phyloP scores from a whole-genome alignment of 2,113 vertebrate species.

The Lanius ludovicianus region DNA sequence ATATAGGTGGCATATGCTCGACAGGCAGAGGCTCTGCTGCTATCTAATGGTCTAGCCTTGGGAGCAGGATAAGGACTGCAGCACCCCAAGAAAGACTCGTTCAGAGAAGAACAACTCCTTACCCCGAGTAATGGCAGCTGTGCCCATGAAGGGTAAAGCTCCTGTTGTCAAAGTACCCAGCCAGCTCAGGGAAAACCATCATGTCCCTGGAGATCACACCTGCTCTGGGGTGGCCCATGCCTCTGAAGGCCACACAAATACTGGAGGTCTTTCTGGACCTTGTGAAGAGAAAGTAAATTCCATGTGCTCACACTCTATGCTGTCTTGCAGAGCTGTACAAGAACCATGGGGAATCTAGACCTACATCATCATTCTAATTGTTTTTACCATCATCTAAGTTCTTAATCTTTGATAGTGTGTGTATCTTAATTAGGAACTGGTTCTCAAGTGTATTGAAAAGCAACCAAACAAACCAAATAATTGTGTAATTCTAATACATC shows the following conservation, averaged over 20 bases:
- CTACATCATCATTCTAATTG: constrained; percentile 56
- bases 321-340: neutral
- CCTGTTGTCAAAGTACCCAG: neutral
- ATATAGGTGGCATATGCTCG: neutral
- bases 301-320: neutral
- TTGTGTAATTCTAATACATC: constrained; percentile 30
- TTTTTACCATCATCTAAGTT: constrained; percentile 47
- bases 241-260: neutral
- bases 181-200: neutral
- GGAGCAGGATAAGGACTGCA: neutral
- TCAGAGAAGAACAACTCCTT: neutral
- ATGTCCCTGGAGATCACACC: neutral
- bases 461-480: constrained; percentile 52
- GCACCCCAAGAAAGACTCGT: neutral
- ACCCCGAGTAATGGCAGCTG: neutral
- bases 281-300: neutral
- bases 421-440: constrained; percentile 56
- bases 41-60: neutral
- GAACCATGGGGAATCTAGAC: constrained; percentile 36
- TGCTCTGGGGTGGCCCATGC: neutral
- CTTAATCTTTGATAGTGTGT: constrained; percentile 49
- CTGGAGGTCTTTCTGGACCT: neutral
- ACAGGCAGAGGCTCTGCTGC: neutral
- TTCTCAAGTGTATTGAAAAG: constrained; percentile 61
- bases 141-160: neutral